Percentiles rank a stretch among this genome's conserved stretches.
These are phyloP conservation scores for Agonopterix arenella DNA, from an alignment of 2,888 invertebrate species.

Conservation along the genomic window DNA sequence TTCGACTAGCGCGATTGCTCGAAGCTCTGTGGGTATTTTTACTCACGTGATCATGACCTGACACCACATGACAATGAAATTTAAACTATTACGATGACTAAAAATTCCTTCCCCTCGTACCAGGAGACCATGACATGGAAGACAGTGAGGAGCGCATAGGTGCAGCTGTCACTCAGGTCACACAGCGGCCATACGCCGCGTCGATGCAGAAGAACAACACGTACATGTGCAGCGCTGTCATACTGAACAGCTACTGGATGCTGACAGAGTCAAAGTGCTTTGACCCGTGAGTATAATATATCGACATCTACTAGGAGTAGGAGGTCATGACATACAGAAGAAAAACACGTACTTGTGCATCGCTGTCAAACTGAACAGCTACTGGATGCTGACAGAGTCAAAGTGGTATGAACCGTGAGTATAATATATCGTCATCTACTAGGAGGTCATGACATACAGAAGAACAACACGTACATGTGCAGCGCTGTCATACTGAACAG, in stretches of 20 bases:
- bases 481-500: slow-evolving; percentile 56
- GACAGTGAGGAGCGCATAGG: slow-evolving; percentile 53
- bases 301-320: no score
- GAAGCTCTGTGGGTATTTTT: no score
- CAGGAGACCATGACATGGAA: slow-evolving; percentile 33
- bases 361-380: slow-evolving; percentile 49
- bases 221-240: slow-evolving; percentile 53
- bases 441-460: slow-evolving; percentile 18
- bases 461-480: slow-evolving; percentile 48
- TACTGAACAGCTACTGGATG: slow-evolving; percentile 58
- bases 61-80: no score
- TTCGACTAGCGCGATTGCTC: no score
- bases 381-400: slow-evolving; percentile 56
- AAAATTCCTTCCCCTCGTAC: neutral
- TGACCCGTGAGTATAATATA: slow-evolving; percentile 43
- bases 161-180: slow-evolving; percentile 45
- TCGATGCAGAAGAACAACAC: slow-evolving; percentile 38
- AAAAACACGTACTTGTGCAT: slow-evolving; percentile 52
- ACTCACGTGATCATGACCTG: no score
- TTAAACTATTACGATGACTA: neutral
- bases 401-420: slow-evolving; percentile 65
- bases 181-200: slow-evolving; percentile 50
- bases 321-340: slow-evolving; percentile 14
- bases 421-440: no score
- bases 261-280: slow-evolving; percentile 61